Evolutionary conservation across 2,797 vertebrate genomes (phyloP).

Genomic region (Sebastes kiyomatsui): DNA sequence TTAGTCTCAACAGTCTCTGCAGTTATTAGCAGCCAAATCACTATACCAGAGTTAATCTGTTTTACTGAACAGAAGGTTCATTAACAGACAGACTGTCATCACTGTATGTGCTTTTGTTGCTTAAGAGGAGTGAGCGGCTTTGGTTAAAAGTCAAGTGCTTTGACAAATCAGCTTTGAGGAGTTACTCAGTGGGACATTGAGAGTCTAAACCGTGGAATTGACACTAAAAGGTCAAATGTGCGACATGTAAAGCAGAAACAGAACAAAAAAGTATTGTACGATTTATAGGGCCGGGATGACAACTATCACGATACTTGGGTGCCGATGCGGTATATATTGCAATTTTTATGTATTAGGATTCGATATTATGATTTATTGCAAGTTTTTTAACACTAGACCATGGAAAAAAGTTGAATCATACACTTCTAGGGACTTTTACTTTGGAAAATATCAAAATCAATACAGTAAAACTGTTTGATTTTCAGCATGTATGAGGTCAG

Average conservation of each 20-base stretch:
- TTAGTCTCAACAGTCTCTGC: conserved; percentile 20
- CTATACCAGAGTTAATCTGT: conserved; percentile 45
- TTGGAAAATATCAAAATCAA: too few relatives aligned
- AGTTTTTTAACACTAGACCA: too few relatives aligned
- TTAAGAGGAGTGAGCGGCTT: conserved; percentile 21
- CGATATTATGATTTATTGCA: too few relatives aligned
- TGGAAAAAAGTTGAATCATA: too few relatives aligned
- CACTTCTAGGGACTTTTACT: too few relatives aligned
- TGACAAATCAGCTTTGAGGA: conserved; percentile 33
- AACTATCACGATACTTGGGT: too few relatives aligned
- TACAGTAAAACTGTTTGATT: too few relatives aligned
- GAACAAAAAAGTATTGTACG: not conserved
- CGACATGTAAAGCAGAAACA: not conserved
- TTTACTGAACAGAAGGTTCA: conserved; percentile 54
- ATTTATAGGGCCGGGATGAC: too few relatives aligned
- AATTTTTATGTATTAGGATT: too few relatives aligned
- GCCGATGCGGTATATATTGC: too few relatives aligned
- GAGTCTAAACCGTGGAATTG: not conserved
- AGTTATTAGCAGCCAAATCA: conserved; percentile 56
- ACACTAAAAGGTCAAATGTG: not conserved
- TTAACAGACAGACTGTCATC: conserved; percentile 46
- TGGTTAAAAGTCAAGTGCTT: conserved; percentile 45
- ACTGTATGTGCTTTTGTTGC: conserved; percentile 34
- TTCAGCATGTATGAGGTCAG: too few relatives aligned
- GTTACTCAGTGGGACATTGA: conserved; percentile 7